phyloP scores from a whole-genome alignment of 2,113 vertebrate genomes.

The Dryoscopus gambensis region DNA sequence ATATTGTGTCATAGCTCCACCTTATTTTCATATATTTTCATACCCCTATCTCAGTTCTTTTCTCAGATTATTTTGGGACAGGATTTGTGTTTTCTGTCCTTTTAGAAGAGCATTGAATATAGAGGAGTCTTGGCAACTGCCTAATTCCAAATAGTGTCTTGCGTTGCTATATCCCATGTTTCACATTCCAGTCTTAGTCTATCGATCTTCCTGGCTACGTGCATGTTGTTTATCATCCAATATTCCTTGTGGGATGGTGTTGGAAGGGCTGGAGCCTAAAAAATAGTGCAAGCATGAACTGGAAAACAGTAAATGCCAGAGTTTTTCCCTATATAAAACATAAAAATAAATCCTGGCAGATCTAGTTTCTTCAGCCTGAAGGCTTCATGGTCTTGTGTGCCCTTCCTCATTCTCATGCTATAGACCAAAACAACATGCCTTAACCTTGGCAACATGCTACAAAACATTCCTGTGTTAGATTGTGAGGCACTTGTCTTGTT shows the following conservation, averaged over 20 bases:
- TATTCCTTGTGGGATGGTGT: background rate
- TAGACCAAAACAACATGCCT: slow-evolving; percentile 13
- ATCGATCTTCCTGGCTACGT: background rate
- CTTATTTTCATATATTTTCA: background rate
- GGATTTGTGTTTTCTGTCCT: background rate
- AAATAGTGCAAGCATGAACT: background rate
- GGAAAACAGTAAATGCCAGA: background rate
- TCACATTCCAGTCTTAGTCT: background rate
- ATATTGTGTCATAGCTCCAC: background rate
- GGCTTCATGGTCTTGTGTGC: background rate
- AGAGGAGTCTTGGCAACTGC: background rate
- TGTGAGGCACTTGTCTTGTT: background rate
- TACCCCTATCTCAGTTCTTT: background rate
- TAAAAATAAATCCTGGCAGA: background rate
- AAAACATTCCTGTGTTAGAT: background rate
- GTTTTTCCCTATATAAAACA: background rate
- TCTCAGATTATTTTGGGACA: background rate
- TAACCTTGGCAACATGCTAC: background rate
- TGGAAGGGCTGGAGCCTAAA: background rate
- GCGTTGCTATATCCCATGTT: background rate
- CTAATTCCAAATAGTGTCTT: background rate
- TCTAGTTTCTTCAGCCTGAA: background rate
- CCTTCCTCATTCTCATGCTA: slow-evolving; percentile 15
- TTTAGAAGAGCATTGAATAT: background rate
- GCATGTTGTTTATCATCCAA: background rate